Conservation (phyloP, 2,113 vertebrate species). For the Rhombomys opimus region DNA sequence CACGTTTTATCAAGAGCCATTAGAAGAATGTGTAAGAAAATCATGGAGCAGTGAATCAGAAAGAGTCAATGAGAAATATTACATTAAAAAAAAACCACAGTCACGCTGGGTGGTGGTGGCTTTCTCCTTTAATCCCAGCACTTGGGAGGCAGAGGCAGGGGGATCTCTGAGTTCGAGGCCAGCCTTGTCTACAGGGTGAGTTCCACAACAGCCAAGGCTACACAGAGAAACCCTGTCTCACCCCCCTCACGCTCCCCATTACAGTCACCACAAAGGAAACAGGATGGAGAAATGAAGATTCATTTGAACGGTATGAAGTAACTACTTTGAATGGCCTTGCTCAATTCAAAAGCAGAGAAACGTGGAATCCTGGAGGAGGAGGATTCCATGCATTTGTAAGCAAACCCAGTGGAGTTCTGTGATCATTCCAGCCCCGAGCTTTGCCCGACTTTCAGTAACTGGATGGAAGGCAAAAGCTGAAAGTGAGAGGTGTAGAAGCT, state of each 20-base stretch:
- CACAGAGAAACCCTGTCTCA: too few relatives aligned
- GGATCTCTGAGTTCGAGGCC: too few relatives aligned
- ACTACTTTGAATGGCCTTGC: neutral
- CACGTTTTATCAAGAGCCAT: neutral
- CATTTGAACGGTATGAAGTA: neutral
- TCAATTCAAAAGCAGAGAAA: neutral
- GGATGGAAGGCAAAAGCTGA: neutral
- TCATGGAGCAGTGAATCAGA: neutral
- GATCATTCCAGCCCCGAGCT: neutral
- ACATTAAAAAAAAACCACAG: neutral
- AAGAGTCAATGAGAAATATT: neutral
- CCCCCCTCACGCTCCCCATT: neutral
- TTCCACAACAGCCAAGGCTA: too few relatives aligned
- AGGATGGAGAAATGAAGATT: neutral
- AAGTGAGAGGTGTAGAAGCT: neutral
- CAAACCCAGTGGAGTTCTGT: neutral
- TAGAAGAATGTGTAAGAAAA: conserved; percentile 5
- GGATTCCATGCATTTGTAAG: neutral
- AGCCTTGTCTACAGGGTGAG: too few relatives aligned
- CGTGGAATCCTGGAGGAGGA: neutral
- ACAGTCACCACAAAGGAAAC: neutral
- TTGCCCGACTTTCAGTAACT: neutral
- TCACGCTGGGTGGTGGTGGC: too few relatives aligned
- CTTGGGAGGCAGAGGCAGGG: too few relatives aligned
- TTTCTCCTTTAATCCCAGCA: too few relatives aligned